Conservation (phyloP, 2,113 vertebrate genomes). For the Propithecus coquereli region DNA sequence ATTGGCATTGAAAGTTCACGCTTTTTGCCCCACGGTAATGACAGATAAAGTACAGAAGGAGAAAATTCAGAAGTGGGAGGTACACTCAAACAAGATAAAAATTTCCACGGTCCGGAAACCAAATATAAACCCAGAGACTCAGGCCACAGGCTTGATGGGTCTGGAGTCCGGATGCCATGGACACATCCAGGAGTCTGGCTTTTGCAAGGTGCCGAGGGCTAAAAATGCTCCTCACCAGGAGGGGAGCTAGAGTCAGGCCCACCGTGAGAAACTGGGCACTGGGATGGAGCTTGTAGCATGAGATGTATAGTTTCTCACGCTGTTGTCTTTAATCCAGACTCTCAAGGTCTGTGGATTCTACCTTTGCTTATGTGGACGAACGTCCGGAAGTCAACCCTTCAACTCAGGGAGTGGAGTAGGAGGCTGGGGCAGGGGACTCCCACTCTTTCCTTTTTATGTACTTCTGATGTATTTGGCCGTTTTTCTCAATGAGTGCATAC, state of each 20-base stretch:
- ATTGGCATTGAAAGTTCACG: not conserved
- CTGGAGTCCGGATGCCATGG: not conserved
- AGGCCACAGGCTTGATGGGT: not conserved
- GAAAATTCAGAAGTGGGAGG: not conserved
- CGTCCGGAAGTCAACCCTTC: not conserved
- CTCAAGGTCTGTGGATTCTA: not conserved
- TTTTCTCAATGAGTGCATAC: not conserved
- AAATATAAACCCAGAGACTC: not conserved
- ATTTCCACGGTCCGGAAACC: not conserved
- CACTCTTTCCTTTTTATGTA: not conserved
- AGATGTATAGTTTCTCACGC: not conserved
- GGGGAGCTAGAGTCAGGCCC: not conserved
- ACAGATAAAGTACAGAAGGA: not conserved
- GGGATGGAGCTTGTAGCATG: not conserved
- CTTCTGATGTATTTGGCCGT: not conserved
- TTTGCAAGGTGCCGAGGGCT: not conserved
- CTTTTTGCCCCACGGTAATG: not conserved
- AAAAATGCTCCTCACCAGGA: not conserved
- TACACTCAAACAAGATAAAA: not conserved
- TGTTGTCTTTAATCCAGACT: not conserved
- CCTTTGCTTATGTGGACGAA: not conserved
- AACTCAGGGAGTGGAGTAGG: not conserved
- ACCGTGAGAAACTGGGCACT: not conserved
- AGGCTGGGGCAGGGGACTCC: not conserved
- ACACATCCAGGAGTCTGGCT: not conserved